Conservation (phyloP, 2,888 invertebrate species). For the Furcula furcula region DNA sequence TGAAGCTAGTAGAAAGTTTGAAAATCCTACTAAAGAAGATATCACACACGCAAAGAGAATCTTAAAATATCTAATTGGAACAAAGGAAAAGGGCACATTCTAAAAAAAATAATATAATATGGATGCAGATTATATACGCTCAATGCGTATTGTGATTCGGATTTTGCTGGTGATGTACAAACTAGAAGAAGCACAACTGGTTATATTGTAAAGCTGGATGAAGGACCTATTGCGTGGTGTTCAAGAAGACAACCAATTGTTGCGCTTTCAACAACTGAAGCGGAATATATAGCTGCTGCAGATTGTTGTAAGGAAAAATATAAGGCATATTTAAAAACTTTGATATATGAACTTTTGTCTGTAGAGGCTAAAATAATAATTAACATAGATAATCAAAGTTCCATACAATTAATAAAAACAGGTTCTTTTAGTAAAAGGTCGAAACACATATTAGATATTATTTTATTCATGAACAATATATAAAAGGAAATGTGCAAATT, state of each 20-base stretch:
- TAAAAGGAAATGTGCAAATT: slow-evolving; percentile 2
- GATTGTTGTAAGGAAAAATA: slow-evolving; percentile 2
- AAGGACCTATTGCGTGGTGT: slow-evolving; percentile 21
- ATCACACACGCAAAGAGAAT: background rate
- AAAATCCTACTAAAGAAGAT: slow-evolving; percentile 2
- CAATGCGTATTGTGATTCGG: slow-evolving; percentile 1
- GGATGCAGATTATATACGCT: background rate
- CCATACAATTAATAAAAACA: too few relatives aligned
- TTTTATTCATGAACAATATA: slow-evolving; percentile 7
- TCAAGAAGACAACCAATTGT: slow-evolving; percentile 28
- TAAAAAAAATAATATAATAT: too few relatives aligned
- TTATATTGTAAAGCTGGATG: slow-evolving; percentile 1
- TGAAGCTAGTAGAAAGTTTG: slow-evolving; percentile 1
- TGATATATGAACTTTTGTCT: background rate
- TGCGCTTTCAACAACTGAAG: slow-evolving; percentile 16
- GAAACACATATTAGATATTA: slow-evolving; percentile 4
- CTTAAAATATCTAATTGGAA: slow-evolving; percentile 2
- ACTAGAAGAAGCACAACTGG: slow-evolving; percentile 5
- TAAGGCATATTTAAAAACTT: slow-evolving; percentile 1
- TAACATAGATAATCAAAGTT: slow-evolving; percentile 16
- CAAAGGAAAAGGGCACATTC: background rate
- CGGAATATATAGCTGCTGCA: slow-evolving; percentile 1
- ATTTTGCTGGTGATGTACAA: background rate
- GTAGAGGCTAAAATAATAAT: background rate
- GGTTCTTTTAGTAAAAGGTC: slow-evolving; percentile 2